phyloP scores from a whole-genome alignment of 2,113 vertebrate species.

The Anolis sagrei region DNA sequence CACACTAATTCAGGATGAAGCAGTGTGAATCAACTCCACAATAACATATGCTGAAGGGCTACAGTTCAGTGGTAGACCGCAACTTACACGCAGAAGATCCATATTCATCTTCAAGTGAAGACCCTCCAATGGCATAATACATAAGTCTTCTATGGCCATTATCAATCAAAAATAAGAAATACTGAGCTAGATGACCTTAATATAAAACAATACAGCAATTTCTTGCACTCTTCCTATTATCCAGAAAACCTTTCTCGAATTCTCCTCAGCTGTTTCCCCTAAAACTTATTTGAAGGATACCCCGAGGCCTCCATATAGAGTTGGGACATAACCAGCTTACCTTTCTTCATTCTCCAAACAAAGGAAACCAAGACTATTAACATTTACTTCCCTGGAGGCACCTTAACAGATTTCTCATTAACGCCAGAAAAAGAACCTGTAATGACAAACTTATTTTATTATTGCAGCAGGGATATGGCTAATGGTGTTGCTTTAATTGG shows the following conservation, averaged over 20 bases:
- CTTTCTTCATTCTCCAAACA: slow-evolving; percentile 24
- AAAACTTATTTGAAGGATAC: slow-evolving; percentile 17
- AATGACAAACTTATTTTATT: slow-evolving; percentile 48
- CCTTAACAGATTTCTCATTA: slow-evolving; percentile 61
- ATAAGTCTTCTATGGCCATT: neutral
- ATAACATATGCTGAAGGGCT: neutral
- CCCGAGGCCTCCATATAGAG: slow-evolving; percentile 31
- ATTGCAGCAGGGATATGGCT: slow-evolving; percentile 53
- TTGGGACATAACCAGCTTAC: slow-evolving; percentile 35
- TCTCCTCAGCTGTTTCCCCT: neutral
- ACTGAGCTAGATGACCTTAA: neutral
- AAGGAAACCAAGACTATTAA: slow-evolving; percentile 46
- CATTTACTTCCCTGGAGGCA: slow-evolving; percentile 47
- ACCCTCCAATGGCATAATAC: neutral
- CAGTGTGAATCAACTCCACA: neutral
- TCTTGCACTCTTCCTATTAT: slow-evolving; percentile 11
- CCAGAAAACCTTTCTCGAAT: slow-evolving; percentile 19
- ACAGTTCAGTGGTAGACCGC: neutral
- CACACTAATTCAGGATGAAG: neutral
- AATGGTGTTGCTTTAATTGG: slow-evolving; percentile 49
- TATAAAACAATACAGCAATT: neutral
- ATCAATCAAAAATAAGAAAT: neutral
- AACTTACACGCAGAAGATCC: neutral
- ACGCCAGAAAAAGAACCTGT: slow-evolving; percentile 54
- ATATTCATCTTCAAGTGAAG: neutral